Base-by-base conservation (phyloP, 2,888 invertebrate species). In the Lasioglossum figueresi region DNA sequence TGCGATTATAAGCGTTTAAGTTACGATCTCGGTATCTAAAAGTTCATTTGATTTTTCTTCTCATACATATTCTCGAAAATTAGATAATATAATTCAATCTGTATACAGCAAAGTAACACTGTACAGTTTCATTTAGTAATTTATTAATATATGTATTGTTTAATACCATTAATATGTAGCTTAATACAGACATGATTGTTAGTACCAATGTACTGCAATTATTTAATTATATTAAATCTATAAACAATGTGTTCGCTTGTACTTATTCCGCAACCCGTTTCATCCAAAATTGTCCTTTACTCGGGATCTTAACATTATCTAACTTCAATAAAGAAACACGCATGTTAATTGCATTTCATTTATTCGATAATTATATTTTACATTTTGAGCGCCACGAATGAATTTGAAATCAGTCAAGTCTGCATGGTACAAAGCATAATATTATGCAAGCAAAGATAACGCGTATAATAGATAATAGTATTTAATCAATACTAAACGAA, bases 161-260 rank as follows among this genome's bases (percentile, higher is more conserved):
- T 78, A 78, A 82, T 80, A 82, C 45, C 71, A 81, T 83, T 80
- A 80, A 78, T 73, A 70, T 77, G 68, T 83, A 84, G 68, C 45
- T 77, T 85, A 84, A 76, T 79, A 77, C 80, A 82, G 73, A 77
- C 74, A 70, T 72, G 72, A 81, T 83, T n/a, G 81, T 76, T 87
- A 80, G 86, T 90, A 90, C 88, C 88, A 90, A 75, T 90, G 89
- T 91, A 90, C 88, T 87, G 66, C 89, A 90, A 89, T 90, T 90
- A 90, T 90, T 90, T 89, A 84, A 84, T 76, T 84, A 84, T 79
- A 84, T 45, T 79, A 43, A 23, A 79, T 84, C 63, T 76, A 76
- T 56, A 72, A 79, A 45, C 59, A 84, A 75, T 27, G 34, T 1
- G 37, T 3, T 27, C 8, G 23, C 19, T 31, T 4, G 5, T 34